Percentiles rank a stretch among this genome's conserved stretches.
phyloP scores from a whole-genome alignment of 2,113 vertebrate species.

The Plectropomus leopardus region DNA sequence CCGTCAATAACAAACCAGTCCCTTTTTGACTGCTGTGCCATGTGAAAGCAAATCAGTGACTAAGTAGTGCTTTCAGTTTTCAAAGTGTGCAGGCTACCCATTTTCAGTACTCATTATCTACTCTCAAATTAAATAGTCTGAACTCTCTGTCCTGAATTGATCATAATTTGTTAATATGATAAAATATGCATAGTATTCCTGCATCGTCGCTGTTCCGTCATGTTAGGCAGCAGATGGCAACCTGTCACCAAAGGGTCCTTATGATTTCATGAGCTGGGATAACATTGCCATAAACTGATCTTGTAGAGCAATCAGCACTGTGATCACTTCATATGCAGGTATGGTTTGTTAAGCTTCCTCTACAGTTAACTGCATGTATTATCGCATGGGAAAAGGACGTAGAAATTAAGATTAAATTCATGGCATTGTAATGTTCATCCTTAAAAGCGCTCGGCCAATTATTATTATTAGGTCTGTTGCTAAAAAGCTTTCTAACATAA shows the following conservation, averaged over 20 bases:
- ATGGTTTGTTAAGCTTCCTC: not conserved
- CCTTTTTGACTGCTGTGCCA: slow-evolving; percentile 29
- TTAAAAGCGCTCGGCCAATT: not conserved
- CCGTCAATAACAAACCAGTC: slow-evolving; percentile 38
- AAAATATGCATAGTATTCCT: not conserved
- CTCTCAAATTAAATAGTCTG: not conserved
- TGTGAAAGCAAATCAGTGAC: slow-evolving; percentile 17
- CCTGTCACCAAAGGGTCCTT: not conserved
- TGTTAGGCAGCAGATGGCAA: not conserved
- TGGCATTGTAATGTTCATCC: not conserved
- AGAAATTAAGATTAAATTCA: not conserved
- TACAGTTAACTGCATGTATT: slow-evolving; percentile 2
- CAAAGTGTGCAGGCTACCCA: not conserved
- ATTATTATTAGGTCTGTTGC: not conserved
- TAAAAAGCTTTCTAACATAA: not conserved
- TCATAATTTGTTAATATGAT: not conserved
- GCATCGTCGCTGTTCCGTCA: not conserved
- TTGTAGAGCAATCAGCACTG: not conserved
- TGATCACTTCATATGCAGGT: slow-evolving; percentile 12
- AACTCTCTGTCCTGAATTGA: not conserved
- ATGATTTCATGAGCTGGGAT: not conserved
- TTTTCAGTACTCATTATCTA: not conserved
- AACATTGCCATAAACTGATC: slow-evolving; percentile 25
- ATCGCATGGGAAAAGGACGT: not conserved
- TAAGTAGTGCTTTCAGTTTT: slow-evolving; percentile 12